Evolutionary conservation across 53 echinoderm and acorn worm species (phyloP), one percentile per base, ranked within the genome.

Genomic region (Mesocentrotus franciscanus): DNA sequence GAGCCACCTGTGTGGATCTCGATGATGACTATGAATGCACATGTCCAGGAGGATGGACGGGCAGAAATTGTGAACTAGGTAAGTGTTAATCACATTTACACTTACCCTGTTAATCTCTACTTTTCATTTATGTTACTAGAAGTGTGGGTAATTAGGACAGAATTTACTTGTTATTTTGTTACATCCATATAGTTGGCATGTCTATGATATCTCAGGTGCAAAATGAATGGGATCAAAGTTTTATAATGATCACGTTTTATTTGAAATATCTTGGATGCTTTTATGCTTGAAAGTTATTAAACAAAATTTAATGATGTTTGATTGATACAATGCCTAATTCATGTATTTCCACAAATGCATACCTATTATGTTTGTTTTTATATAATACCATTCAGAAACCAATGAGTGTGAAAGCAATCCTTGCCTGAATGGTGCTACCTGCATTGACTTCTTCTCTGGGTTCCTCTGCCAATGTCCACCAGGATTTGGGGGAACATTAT

Each of bases 51-150:
- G 95, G 87, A 42, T 94, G 66, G 85, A 94, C 95, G 0, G 95
- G 95, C 71, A 94, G 68, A 70, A 68, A 94, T 68, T 94, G 95
- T 85, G 95, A 87, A 70, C 12, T 8, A 30, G 95, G 95, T 94
- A 29, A 1, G 70, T 66, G 10, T 35, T 33, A 33, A 16, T 87
- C 27, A 26, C 24, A 39, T 56, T 33, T 24, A 9, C 15, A 55
- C 8, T 56, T 87, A 39, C 64, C 15, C 5, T 0, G 64, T 20
- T 20, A 64, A 64, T 18, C 3, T 14, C 5, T 64, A 64, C 15
- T 20, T 64, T 64, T 64, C 5, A 64, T 64, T 64, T 16, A 16
- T 64, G 64, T 16, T 18, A 7, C 7, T 7, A 12, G 20, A 64
- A 64, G 3, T 64, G 64, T 64, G 20, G 64, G 20, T 18, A 64